Evolutionary conservation across 2,888 invertebrate genomes (phyloP).

Genomic region (Caenorhabditis panamensis): DNA sequence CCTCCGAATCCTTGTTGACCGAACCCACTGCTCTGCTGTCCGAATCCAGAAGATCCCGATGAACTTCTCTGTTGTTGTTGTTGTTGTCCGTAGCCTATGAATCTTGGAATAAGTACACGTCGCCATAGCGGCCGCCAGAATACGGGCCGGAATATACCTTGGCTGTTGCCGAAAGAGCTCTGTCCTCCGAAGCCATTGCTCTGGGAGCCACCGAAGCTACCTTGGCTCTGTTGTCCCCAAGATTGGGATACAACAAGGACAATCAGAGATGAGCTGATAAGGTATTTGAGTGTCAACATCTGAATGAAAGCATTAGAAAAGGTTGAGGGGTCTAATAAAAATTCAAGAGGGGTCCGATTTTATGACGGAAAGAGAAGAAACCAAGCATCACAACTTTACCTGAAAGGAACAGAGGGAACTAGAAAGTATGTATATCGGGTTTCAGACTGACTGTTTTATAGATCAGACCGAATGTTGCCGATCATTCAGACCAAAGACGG

Average conservation of each 20-base stretch:
- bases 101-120: constrained; percentile 31
- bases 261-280: constrained; percentile 25
- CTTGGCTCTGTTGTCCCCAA: constrained; percentile 40
- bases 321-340: too few species aligned
- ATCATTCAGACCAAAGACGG: constrained; percentile 36
- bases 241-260: constrained; percentile 37
- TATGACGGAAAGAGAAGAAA: neutral
- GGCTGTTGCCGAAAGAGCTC: constrained; percentile 26
- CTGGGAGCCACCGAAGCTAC: neutral
- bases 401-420: neutral
- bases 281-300: constrained; percentile 41
- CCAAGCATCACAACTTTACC: neutral
- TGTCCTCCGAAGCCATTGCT: constrained; percentile 20
- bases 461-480: constrained; percentile 37
- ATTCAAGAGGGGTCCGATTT: constrained; percentile 30
- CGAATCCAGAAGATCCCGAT: constrained; percentile 18
- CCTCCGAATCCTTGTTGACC: constrained; percentile 22
- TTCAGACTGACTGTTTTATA: constrained; percentile 32
- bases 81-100: constrained; percentile 43
- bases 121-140: constrained; percentile 35
- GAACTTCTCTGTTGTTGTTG: constrained; percentile 30
- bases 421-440: neutral
- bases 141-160: constrained; percentile 26
- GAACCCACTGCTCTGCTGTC: constrained; percentile 17
- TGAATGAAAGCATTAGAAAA: constrained; percentile 10